Base-by-base conservation (phyloP, 1,140 invertebrate species). In the Habropoda laboriosa region DNA sequence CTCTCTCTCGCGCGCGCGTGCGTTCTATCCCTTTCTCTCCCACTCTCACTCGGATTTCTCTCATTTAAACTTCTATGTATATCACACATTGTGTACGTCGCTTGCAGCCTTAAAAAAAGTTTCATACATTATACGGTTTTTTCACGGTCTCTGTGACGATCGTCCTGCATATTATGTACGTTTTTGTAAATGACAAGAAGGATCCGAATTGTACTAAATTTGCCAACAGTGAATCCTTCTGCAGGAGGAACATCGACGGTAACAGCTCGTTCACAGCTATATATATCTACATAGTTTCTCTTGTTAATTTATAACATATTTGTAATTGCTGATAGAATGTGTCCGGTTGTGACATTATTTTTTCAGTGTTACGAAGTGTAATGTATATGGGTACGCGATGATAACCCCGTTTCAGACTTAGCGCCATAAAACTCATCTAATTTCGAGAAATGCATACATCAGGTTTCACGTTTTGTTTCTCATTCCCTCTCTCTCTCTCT, bases 201-300 rank as follows among this genome's bases (percentile, higher is more conserved):
- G 47, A 72, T 21, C 57, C n/a, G 10, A 3, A 21, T 5, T 10
- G 3, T 35, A 35, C 21, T 24, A 21, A 49, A 42, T 35, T 68
- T 42, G 13, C 42, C 16, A n/a, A n/a, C 3, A 10, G 5, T 35
- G 58, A 7, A 30, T 70, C 66, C 38, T 47, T 73, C 58, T 16
- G 77, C 68, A 73, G 76, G 76, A 53, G 67, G 68, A 73, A 63
- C 67, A 53, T 63, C 27, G 18, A 53, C 5, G 49, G 8, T 73
- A 45, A 63, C 40, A 45, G 38, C 38, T 72, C 27, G 32, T 42
- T 40, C 61, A 73, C 68, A 55, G 40, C 70, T 79, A 79, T 78
- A 6, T 70, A 72, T 53, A 66, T 76, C 51, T 51, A 35, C 55
- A 58, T 71, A 70, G 32, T 70, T 58, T 12, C 12, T 16, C 7